These are phyloP conservation scores for Odontamblyopus lacepedii DNA, from an alignment of 2,797 vertebrate species.

Conservation along the genomic window DNA sequence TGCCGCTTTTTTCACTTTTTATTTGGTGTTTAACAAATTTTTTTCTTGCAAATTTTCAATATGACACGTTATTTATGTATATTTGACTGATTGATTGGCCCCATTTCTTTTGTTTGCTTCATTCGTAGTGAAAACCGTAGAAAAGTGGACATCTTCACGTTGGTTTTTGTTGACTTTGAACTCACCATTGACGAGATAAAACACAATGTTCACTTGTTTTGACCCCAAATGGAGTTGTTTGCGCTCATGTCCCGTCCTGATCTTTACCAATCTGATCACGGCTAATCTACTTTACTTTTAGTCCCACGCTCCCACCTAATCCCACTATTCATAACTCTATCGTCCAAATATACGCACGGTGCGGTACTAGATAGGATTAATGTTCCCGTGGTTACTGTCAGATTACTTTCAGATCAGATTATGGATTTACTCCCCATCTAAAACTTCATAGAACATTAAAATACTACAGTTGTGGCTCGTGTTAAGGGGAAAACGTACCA, in stretches of 20 bases:
- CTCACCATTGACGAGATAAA: slow-evolving; percentile 9
- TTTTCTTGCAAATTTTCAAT: too few relatives aligned
- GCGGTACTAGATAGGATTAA: slow-evolving; percentile 70
- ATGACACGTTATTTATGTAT: too few relatives aligned
- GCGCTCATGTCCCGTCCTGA: slow-evolving; percentile 31
- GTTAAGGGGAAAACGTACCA: slow-evolving; percentile 12
- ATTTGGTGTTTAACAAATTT: too few relatives aligned
- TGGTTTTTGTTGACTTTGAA: too few relatives aligned
- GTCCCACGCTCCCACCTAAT: slow-evolving; percentile 52
- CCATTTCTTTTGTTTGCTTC: too few relatives aligned
- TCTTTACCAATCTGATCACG: slow-evolving; percentile 67
- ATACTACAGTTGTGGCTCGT: slow-evolving; percentile 25
- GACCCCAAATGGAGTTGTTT: slow-evolving; percentile 34
- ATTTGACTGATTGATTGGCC: too few relatives aligned
- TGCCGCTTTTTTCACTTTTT: too few relatives aligned
- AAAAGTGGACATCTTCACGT: too few relatives aligned
- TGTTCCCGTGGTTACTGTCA: slow-evolving; percentile 61
- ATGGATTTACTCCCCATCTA: slow-evolving; percentile 59
- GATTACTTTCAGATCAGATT: slow-evolving; percentile 78
- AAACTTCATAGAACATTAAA: slow-evolving; percentile 28
- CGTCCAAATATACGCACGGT: slow-evolving; percentile 42
- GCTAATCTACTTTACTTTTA: slow-evolving; percentile 63
- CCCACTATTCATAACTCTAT: slow-evolving; percentile 35
- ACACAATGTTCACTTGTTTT: not conserved
- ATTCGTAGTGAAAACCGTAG: too few relatives aligned